phyloP scores from a whole-genome alignment of 2,797 vertebrate genomes.

The Xenops minutus region DNA sequence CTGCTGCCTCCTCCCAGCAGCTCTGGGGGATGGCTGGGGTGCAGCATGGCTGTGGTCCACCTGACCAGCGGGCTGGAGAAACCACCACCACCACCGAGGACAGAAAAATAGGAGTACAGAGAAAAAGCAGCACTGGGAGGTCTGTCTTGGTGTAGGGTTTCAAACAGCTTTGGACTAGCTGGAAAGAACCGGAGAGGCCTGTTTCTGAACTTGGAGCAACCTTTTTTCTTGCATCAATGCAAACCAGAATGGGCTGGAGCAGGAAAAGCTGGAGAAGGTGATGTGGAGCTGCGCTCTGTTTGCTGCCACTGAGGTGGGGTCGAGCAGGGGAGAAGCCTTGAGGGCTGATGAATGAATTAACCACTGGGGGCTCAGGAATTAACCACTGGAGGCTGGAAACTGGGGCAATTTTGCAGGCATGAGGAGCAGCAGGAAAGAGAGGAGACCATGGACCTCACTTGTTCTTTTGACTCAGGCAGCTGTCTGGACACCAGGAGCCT shows the following conservation, averaged over 20 bases:
- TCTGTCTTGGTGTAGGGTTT: constrained; percentile 17
- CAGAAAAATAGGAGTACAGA: background rate
- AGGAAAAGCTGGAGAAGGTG: background rate
- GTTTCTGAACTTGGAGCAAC: background rate
- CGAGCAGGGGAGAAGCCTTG: background rate
- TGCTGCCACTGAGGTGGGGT: background rate
- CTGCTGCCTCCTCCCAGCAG: background rate
- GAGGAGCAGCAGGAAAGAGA: background rate
- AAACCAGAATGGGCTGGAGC: background rate
- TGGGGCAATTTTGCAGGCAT: too few species aligned
- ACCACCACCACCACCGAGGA: background rate
- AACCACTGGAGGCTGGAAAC: background rate
- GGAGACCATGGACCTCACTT: rapidly evolving
- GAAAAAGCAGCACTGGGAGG: background rate
- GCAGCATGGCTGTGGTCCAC: constrained; percentile 21
- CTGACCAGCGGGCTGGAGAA: constrained; percentile 32
- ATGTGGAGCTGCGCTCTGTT: background rate
- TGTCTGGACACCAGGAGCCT: background rate
- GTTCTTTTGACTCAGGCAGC: background rate
- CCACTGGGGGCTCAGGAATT: background rate
- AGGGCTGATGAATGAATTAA: background rate
- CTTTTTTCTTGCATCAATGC: background rate
- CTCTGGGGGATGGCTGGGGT: constrained; percentile 46
- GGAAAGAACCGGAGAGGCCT: background rate
- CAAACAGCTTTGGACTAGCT: background rate